Percentiles rank a stretch among this genome's conserved stretches.
Conservation (phyloP, 2,888 invertebrate genomes). For the Athalia circularis region DNA sequence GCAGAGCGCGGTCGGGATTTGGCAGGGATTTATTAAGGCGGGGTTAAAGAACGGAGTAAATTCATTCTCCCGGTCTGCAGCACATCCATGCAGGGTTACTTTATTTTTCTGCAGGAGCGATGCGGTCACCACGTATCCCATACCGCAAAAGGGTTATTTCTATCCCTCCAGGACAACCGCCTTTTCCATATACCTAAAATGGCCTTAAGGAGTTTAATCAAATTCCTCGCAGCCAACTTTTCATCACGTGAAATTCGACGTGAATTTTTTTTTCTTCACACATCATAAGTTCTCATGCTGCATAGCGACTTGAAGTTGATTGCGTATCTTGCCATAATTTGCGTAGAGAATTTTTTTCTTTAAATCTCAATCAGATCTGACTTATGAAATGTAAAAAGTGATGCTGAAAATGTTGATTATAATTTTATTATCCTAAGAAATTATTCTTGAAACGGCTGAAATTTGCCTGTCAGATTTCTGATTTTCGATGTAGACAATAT, state of each 20-base stretch:
- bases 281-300: no score
- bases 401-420: no score
- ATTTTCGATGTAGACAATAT: no score
- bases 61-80: slow-evolving; percentile 13
- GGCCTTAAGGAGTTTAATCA: slow-evolving; percentile 17
- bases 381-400: no score
- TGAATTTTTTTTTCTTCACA: slow-evolving; percentile 4
- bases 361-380: no score
- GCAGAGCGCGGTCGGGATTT: slow-evolving; percentile 18
- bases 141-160: slow-evolving; percentile 23
- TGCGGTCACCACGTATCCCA: slow-evolving; percentile 15
- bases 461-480: no score
- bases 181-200: slow-evolving; percentile 17
- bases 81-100: no score
- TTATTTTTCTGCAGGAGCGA: neutral
- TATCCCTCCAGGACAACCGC: slow-evolving; percentile 10
- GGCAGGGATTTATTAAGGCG: slow-evolving; percentile 36
- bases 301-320: no score
- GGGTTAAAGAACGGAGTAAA: slow-evolving; percentile 37
- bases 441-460: no score
- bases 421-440: no score
- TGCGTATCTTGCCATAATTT: no score
- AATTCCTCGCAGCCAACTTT: slow-evolving; percentile 1
- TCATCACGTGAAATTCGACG: neutral
- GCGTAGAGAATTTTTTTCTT: no score